Conservation (phyloP, 2,888 invertebrate species). For the Volucella zonaria region DNA sequence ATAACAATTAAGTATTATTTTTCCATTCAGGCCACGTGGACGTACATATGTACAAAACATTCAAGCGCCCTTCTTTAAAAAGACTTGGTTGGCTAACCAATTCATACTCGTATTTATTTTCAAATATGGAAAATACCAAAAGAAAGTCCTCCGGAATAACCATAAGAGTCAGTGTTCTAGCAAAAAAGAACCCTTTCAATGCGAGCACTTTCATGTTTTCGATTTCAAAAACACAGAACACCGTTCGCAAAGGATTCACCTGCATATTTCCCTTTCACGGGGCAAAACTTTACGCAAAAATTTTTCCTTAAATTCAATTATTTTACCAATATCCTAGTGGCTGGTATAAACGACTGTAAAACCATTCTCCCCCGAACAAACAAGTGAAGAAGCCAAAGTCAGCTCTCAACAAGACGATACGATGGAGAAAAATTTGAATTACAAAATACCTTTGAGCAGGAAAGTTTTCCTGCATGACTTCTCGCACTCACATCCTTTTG, state of each 20-base stretch:
- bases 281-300: constrained; percentile 24
- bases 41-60: too few relatives aligned
- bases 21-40: too few relatives aligned
- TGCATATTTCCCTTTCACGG: background rate
- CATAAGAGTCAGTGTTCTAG: background rate
- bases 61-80: too few relatives aligned
- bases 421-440: constrained; percentile 34
- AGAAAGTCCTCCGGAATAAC: background rate
- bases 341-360: background rate
- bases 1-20: too few relatives aligned
- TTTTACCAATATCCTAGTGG: constrained; percentile 20
- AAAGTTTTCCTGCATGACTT: constrained; percentile 39
- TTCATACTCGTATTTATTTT: too few relatives aligned
- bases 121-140: too few relatives aligned
- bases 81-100: too few relatives aligned
- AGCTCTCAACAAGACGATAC: too few relatives aligned
- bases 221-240: background rate
- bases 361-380: background rate
- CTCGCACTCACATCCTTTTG: constrained; percentile 2
- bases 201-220: background rate
- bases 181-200: background rate
- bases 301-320: constrained; percentile 35
- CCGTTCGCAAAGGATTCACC: background rate
- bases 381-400: background rate
- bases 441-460: constrained; percentile 43